These are phyloP conservation scores for Bombus confusus DNA, from an alignment of 1,140 invertebrate species.

Conservation along the genomic window DNA sequence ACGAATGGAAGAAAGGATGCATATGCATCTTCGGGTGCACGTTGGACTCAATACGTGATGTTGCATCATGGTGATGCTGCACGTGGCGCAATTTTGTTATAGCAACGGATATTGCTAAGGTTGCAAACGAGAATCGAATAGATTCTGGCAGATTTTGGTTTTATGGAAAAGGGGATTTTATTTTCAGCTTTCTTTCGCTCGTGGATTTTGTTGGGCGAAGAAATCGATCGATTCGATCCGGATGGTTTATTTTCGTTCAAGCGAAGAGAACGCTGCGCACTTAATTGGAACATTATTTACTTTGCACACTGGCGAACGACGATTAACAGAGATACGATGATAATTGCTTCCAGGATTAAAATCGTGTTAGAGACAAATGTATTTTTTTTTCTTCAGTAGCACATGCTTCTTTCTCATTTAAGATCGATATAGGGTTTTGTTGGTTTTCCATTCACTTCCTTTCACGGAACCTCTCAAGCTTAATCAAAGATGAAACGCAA, in stretches of 20 bases:
- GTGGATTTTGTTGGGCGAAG: constrained; percentile 5
- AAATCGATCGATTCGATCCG: constrained; percentile 17
- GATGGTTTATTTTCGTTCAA: not conserved
- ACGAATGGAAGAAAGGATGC: not conserved
- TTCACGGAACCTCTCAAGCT: not conserved
- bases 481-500: not conserved
- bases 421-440: not conserved
- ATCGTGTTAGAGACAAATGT: not conserved
- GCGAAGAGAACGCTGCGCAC: not conserved
- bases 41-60: not conserved
- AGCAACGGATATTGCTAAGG: not conserved
- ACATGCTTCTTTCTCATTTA: constrained; percentile 17
- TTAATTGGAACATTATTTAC: not conserved
- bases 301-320: not conserved
- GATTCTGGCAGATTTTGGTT: not conserved
- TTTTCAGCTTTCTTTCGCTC: constrained; percentile 1
- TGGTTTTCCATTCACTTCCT: not conserved
- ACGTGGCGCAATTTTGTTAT: not conserved
- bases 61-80: not conserved
- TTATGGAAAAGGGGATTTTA: not conserved
- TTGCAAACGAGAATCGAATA: not conserved
- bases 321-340: not conserved
- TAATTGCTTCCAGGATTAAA: not conserved
- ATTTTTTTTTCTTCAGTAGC: not conserved
- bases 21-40: not conserved